Conservation (phyloP, 2,797 vertebrate species). For the Crypturellus tataupa region DNA sequence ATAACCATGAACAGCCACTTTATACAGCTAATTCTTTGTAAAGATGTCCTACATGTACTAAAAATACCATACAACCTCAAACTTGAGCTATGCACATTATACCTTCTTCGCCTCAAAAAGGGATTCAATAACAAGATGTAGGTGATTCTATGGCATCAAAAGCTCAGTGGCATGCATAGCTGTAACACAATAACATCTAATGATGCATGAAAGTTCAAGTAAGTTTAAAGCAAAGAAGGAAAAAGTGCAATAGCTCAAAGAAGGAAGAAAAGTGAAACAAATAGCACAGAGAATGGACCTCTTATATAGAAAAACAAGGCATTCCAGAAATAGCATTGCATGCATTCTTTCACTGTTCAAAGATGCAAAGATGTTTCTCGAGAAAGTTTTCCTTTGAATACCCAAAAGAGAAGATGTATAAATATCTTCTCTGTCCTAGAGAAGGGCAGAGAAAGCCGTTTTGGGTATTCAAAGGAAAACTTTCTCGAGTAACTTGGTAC, state of each 20-base stretch:
- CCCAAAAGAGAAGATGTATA: too few species aligned
- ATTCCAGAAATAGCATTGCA: background rate
- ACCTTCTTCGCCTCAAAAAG: background rate
- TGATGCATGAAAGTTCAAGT: constrained; percentile 3
- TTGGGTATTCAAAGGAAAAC: too few species aligned
- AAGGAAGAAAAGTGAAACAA: background rate
- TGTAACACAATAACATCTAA: constrained; percentile 36
- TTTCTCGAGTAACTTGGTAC: too few species aligned
- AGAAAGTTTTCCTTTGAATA: background rate
- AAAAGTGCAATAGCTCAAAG: background rate
- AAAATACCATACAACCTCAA: background rate
- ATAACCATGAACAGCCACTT: background rate
- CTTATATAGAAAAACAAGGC: background rate
- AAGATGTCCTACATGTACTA: background rate
- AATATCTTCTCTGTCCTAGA: background rate
- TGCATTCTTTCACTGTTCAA: background rate
- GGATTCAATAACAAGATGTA: constrained; percentile 28
- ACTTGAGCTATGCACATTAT: background rate
- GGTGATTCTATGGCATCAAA: constrained; percentile 13
- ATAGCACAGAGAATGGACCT: background rate
- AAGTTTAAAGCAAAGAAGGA: background rate
- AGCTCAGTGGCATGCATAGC: constrained; percentile 25
- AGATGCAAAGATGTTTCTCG: background rate
- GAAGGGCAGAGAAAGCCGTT: too few species aligned
- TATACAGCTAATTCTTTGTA: background rate